Evolutionary conservation across 1,140 invertebrate genomes (phyloP).

Genomic region (Camponotus floridanus): DNA sequence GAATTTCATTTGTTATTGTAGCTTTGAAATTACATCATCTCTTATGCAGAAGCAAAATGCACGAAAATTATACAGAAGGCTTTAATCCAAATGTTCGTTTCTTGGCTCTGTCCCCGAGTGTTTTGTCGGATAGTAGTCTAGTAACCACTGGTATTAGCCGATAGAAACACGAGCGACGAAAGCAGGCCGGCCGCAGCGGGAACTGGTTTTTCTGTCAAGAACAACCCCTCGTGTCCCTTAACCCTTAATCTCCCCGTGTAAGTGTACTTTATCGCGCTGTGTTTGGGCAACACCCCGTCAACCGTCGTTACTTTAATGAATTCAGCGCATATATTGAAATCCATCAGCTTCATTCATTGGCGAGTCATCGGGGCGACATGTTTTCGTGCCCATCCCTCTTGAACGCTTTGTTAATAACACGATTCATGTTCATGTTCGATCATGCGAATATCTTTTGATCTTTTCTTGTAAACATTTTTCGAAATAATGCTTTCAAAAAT

Average conservation of each 20-base stretch:
- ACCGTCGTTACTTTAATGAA: conserved; percentile 59
- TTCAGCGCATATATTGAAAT: conserved; percentile 46
- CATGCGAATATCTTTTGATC: not conserved
- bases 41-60: not conserved
- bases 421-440: conserved; percentile 6
- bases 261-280: conserved; percentile 40
- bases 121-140: conserved; percentile 47
- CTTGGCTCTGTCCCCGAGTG: conserved; percentile 32
- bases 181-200: conserved; percentile 6
- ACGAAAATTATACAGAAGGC: not conserved
- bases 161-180: conserved; percentile 49
- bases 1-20: not conserved
- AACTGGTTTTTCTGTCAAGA: conserved; percentile 46
- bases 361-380: conserved; percentile 31
- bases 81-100: conserved; percentile 22
- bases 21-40: not conserved
- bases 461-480: not conserved
- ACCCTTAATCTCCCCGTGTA: conserved; percentile 57
- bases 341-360: conserved; percentile 48
- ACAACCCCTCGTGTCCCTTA: conserved; percentile 43
- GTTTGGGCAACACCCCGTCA: conserved; percentile 60
- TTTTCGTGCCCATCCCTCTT: conserved; percentile 21
- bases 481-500: not conserved
- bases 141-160: conserved; percentile 47
- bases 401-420: conserved; percentile 41